These are phyloP conservation scores for Metopolophium dirhodum DNA, from an alignment of 1,140 invertebrate genomes.

Conservation along the genomic window DNA sequence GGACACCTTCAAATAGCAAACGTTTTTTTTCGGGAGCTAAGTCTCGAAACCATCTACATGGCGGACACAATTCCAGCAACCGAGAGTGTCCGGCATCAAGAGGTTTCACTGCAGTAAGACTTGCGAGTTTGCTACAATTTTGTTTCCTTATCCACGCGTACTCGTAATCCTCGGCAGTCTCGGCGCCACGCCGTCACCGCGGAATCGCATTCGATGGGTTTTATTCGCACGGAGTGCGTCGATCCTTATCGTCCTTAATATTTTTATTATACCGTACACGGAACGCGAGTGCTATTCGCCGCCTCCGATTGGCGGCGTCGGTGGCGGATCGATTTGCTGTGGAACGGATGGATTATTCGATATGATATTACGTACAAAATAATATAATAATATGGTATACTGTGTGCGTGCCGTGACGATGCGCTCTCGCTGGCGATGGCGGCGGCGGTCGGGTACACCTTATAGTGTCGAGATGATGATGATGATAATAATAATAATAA, in stretches of 20 bases:
- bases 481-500: conserved; percentile 8
- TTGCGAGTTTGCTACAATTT: background rate
- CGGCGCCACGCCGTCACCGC: background rate
- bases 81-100: background rate
- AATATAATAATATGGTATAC: background rate
- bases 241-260: background rate
- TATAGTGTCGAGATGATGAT: conserved; percentile 3
- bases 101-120: background rate
- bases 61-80: background rate
- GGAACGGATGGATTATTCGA: background rate
- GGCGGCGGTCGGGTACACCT: too few relatives aligned
- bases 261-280: background rate
- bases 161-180: background rate
- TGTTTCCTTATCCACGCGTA: background rate
- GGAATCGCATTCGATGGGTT: background rate
- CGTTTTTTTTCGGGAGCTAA: too few relatives aligned
- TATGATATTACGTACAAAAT: background rate
- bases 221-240: background rate
- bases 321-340: background rate
- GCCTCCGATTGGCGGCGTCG: background rate
- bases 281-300: background rate
- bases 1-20: too few relatives aligned
- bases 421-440: background rate
- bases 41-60: background rate
- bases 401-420: background rate